Conservation (phyloP, 2,888 invertebrate genomes). For the Aleiodes alternator region DNA sequence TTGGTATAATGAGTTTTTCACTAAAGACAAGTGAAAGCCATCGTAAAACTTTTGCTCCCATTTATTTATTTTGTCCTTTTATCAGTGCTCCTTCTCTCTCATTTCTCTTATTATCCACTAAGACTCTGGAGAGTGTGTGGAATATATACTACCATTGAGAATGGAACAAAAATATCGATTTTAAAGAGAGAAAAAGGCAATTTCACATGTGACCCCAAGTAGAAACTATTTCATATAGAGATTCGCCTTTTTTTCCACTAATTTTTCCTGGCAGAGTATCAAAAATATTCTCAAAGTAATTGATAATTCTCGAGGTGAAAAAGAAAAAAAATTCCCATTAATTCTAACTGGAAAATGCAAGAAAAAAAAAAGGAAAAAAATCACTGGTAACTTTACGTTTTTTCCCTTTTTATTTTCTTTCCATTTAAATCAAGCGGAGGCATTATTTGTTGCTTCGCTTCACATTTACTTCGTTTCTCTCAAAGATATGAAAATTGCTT, state of each 20-base stretch:
- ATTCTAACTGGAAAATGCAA: too few species aligned
- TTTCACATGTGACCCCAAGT: constrained; percentile 9
- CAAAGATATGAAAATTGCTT: too few species aligned
- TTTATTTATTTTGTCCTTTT: constrained; percentile 11
- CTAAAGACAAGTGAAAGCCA: constrained; percentile 13
- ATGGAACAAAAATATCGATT: constrained; percentile 2
- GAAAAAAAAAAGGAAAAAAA: too few species aligned
- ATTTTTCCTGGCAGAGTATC: not conserved
- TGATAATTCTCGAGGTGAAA: too few species aligned
- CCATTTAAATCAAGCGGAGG: too few species aligned
- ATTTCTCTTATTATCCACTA: constrained; percentile 19
- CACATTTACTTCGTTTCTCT: too few species aligned
- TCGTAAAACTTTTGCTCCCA: constrained; percentile 29
- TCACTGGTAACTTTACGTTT: too few species aligned
- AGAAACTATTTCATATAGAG: not conserved
- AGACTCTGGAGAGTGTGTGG: constrained; percentile 17
- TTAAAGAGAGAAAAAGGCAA: not conserved
- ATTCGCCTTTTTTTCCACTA: not conserved
- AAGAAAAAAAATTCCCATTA: too few species aligned
- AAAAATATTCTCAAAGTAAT: too few species aligned
- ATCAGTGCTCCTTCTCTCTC: constrained; percentile 20
- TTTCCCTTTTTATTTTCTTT: too few species aligned
- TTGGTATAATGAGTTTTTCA: constrained; percentile 44
- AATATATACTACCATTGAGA: constrained; percentile 12
- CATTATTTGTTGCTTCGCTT: too few species aligned